Evolutionary conservation across 2,113 vertebrate species (phyloP), one percentile per base, ranked within the genome.

Genomic region (Puntigrus tetrazona): DNA sequence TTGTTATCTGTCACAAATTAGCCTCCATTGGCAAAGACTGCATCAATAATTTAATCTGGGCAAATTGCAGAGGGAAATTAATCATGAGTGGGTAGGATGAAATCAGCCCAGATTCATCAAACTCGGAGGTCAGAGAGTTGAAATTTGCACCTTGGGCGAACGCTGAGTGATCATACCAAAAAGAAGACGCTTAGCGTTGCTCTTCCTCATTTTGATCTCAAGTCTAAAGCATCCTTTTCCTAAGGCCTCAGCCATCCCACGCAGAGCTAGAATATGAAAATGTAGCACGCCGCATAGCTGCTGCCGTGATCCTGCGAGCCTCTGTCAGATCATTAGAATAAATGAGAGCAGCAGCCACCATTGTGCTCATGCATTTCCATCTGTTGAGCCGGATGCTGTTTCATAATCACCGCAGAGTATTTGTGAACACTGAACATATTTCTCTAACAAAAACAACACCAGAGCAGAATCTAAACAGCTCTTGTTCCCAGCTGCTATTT

Each of bases 31-130:
- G 91, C 89, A 89, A 90, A 89, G 87, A 67, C 89, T 2, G 9
- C 90, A 93, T 93, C 90, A 93, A 92, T 92, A 91, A 93, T 93
- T 91, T 92, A 93, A 93, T 92, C 91, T 91, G 45, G 82, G 87
- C 84, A 90, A 89, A 91, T 81, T 86, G 87, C 80, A 1, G 86
- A 87, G 20, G 73, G 87, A 87, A 91, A 89, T 91, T 82, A 93
- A 92, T 92, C 78, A 87, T 72, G 47, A 78, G 78, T 86, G 81
- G 85, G 70, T 81, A 88, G 87, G 91, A 90, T 87, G 87, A 91
- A 91, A 92, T 92, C 90, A 88, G 85, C 82, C 70, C 25, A 75
- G 79, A 89, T 88, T 91, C 90, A 89, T 92, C 88, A 88, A 84
- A 88, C 84, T 78, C 41, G 5, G 78, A 81, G 76, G 77, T 86